Conservation (phyloP, 1,140 invertebrate genomes). For the Cherax quadricarinatus region DNA sequence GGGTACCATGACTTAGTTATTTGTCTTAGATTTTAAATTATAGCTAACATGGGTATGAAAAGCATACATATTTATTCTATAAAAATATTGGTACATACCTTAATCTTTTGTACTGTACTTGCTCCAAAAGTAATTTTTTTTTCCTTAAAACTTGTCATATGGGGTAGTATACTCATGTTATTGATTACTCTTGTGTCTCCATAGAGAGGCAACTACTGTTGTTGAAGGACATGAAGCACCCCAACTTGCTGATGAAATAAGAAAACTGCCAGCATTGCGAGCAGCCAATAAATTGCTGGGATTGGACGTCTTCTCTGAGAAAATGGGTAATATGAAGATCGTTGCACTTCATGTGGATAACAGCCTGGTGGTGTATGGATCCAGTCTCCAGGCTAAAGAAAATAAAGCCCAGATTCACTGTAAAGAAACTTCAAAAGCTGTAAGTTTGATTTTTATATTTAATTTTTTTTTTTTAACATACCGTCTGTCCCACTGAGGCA, state of each 20-base stretch:
- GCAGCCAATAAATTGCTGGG: slow-evolving; percentile 84
- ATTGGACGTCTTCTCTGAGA: slow-evolving; percentile 83
- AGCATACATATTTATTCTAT: too few species aligned
- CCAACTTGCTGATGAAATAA: slow-evolving; percentile 83
- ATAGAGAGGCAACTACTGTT: slow-evolving; percentile 66
- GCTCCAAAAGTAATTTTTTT: too few species aligned
- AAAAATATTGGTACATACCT: too few species aligned
- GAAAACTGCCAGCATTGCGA: slow-evolving; percentile 83
- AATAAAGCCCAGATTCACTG: neutral
- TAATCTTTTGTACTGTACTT: too few species aligned
- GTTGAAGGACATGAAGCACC: slow-evolving; percentile 70
- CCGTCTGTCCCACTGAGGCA: too few species aligned
- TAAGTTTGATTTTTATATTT: neutral
- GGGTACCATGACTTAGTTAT: too few species aligned
- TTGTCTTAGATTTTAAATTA: too few species aligned
- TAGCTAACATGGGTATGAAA: too few species aligned
- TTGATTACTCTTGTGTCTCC: neutral
- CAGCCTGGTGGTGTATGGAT: slow-evolving; percentile 23
- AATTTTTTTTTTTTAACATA: too few species aligned
- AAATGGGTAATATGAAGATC: slow-evolving; percentile 79
- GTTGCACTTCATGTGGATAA: slow-evolving; percentile 81
- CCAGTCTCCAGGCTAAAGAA: slow-evolving; percentile 10
- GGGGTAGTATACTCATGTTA: too few species aligned
- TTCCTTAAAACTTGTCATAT: too few species aligned
- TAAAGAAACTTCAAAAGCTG: neutral